phyloP scores from a whole-genome alignment of 2,113 vertebrate species.

The Hydrolagus affinis region DNA sequence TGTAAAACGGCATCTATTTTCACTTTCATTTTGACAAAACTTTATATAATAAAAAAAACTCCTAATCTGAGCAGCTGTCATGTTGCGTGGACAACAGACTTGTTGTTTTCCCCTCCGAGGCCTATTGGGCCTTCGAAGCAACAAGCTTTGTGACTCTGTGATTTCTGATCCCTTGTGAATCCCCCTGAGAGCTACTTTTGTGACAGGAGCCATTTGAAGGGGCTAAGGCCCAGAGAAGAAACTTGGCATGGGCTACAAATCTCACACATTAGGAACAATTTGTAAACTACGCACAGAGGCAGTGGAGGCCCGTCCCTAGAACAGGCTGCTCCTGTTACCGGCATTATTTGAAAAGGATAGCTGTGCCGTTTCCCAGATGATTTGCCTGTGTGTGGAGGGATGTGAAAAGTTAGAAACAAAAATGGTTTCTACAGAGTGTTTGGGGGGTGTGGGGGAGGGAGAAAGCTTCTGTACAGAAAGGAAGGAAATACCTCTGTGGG shows the following conservation, averaged over 20 bases:
- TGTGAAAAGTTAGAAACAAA: constrained; percentile 74
- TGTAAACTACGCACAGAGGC: constrained; percentile 53
- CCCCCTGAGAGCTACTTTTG: constrained; percentile 53
- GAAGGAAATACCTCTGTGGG: constrained; percentile 74
- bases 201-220: constrained; percentile 56
- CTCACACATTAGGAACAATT: constrained; percentile 58
- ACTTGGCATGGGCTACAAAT: constrained; percentile 55
- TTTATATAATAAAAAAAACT: constrained; percentile 10
- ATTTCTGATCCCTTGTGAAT: constrained; percentile 49
- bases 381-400: constrained; percentile 58
- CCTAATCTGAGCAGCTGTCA: constrained; percentile 37
- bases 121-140: constrained; percentile 41
- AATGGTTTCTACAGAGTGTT: constrained; percentile 57
- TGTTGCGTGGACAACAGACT: constrained; percentile 40
- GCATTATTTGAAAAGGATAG: constrained; percentile 52
- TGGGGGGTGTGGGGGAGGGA: constrained; percentile 34
- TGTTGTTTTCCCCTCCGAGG: constrained; percentile 43
- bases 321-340: constrained; percentile 58
- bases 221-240: constrained; percentile 43
- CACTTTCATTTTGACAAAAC: constrained; percentile 19
- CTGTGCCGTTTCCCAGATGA: constrained; percentile 63
- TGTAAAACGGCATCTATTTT: constrained; percentile 5
- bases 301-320: constrained; percentile 48
- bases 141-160: constrained; percentile 43
- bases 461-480: constrained; percentile 63